A percentile compares a stretch with the other conserved stretches of the same genome.
Evolutionary conservation across 2,113 vertebrate species (phyloP).

Genomic region (Strigops habroptila): DNA sequence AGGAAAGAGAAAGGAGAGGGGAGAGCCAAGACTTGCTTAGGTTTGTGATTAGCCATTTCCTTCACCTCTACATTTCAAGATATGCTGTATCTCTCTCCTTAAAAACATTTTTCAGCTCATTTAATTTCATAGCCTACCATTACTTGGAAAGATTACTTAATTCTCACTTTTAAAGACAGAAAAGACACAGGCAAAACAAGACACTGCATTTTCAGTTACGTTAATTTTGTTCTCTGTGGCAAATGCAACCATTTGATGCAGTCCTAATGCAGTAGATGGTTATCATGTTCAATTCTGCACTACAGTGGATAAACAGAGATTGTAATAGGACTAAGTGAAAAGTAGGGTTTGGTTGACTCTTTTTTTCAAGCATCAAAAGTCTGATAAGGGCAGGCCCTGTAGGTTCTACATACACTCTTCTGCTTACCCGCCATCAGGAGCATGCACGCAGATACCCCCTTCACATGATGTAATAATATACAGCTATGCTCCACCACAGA

Average conservation of each 20-base stretch:
- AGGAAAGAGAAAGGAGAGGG: neutral
- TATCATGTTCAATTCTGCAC: neutral
- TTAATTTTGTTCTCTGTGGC: neutral
- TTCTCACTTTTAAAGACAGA: neutral
- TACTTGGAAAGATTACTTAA: neutral
- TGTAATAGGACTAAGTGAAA: neutral
- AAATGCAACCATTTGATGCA: neutral
- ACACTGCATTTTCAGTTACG: neutral
- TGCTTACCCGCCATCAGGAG: neutral
- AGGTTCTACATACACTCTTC: rapidly evolving
- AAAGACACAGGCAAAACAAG: neutral
- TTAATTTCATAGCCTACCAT: neutral
- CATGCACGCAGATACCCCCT: neutral
- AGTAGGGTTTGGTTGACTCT: neutral
- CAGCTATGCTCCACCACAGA: neutral
- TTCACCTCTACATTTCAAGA: rapidly evolving
- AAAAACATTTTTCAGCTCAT: neutral
- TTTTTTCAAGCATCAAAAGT: neutral
- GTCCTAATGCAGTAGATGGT: neutral
- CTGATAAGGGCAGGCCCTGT: neutral
- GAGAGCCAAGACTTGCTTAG: neutral
- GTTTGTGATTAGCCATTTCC: neutral
- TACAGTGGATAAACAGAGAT: neutral
- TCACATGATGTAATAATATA: neutral
- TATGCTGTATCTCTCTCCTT: neutral